These are phyloP conservation scores for Epirrhoe alternata DNA, from an alignment of 2,888 invertebrate genomes.

Conservation along the genomic window DNA sequence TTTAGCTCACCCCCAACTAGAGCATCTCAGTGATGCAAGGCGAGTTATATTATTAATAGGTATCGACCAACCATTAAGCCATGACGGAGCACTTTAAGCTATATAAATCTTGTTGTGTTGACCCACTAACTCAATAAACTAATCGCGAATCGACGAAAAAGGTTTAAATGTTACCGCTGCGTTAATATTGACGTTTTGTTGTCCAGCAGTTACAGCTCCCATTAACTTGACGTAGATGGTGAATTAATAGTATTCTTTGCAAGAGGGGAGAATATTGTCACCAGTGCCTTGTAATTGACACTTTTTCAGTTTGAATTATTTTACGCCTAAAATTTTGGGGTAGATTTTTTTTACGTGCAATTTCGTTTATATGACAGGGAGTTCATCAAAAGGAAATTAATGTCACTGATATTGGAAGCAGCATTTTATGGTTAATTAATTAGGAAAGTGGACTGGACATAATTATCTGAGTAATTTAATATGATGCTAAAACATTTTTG, in stretches of 20 bases:
- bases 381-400: background rate
- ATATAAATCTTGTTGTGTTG: too few species aligned
- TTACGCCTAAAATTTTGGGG: slow-evolving; percentile 17
- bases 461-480: too few species aligned
- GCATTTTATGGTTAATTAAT: too few species aligned
- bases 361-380: background rate
- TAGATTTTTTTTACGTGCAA: slow-evolving; percentile 1
- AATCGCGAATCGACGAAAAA: background rate
- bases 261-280: slow-evolving; percentile 39
- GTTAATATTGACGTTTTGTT: background rate
- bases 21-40: too few species aligned
- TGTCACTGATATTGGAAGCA: too few species aligned
- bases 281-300: slow-evolving; percentile 37
- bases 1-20: too few species aligned
- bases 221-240: slow-evolving; percentile 45
- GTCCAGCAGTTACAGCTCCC: slow-evolving; percentile 14
- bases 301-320: slow-evolving; percentile 43
- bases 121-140: too few species aligned
- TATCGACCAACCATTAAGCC: too few species aligned
- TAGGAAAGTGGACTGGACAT: too few species aligned
- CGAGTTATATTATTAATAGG: too few species aligned
- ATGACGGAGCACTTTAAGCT: too few species aligned
- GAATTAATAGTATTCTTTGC: slow-evolving; percentile 47
- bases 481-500: too few species aligned
- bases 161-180: background rate